Evolutionary conservation across 1,140 invertebrate species (phyloP).

Genomic region (Amyelois transitella): DNA sequence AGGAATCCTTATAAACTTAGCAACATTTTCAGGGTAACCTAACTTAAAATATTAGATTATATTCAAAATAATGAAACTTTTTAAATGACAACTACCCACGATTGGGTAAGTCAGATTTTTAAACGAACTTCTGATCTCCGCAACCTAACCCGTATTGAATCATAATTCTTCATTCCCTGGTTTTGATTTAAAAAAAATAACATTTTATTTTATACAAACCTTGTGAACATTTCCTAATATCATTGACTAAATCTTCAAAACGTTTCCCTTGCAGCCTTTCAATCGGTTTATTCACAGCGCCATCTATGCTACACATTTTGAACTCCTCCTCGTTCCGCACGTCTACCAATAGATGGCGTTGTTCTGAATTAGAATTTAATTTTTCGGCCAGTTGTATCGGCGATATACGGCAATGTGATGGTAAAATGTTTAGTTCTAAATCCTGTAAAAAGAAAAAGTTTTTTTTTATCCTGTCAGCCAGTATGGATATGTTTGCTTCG

Average conservation of each 20-base stretch:
- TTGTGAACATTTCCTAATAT: conserved; percentile 20
- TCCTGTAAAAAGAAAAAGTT: conserved; percentile 30
- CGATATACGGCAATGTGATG: conserved; percentile 25
- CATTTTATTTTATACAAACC: conserved; percentile 2
- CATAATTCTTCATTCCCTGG: too few relatives aligned
- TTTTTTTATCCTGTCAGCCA: too few relatives aligned
- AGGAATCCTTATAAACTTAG: too few relatives aligned
- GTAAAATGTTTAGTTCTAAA: conserved; percentile 38
- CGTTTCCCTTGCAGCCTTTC: conserved; percentile 22
- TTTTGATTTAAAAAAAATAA: too few relatives aligned
- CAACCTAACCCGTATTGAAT: too few relatives aligned
- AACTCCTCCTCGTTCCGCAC: conserved; percentile 46
- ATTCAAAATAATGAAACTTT: too few relatives aligned
- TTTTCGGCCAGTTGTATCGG: conserved; percentile 21
- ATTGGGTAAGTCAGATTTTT: too few relatives aligned
- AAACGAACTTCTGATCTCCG: too few relatives aligned
- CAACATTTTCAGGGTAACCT: too few relatives aligned
- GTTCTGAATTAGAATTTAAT: conserved; percentile 3
- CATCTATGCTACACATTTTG: conserved; percentile 50
- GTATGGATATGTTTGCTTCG: too few relatives aligned
- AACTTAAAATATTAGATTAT: too few relatives aligned
- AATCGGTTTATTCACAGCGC: conserved; percentile 47
- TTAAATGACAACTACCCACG: too few relatives aligned
- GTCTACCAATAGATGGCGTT: conserved; percentile 37
- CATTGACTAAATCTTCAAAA: conserved; percentile 18